phyloP scores from a whole-genome alignment of 2,797 vertebrate genomes.

The Limosa lapponica region DNA sequence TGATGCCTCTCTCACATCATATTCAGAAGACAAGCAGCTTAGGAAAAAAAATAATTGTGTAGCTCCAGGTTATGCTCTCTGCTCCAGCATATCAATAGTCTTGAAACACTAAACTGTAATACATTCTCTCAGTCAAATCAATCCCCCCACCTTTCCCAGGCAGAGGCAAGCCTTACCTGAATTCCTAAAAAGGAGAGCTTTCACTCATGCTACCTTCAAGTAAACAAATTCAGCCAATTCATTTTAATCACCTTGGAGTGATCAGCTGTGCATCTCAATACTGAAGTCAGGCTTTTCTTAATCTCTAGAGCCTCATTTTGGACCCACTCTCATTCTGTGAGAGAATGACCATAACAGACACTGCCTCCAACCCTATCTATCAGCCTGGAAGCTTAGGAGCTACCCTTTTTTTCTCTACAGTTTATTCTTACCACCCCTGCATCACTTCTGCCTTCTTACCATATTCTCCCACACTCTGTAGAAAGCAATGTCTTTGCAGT shows the following conservation, averaged over 20 bases:
- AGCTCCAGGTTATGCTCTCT: neutral
- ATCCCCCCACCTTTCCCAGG: neutral
- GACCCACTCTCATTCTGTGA: neutral
- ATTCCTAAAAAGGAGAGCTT: conserved; percentile 21
- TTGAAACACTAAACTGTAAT: neutral
- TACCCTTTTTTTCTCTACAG: neutral
- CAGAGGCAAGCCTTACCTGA: conserved; percentile 3
- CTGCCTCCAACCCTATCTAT: neutral
- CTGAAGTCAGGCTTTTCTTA: neutral
- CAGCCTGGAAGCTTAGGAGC: neutral
- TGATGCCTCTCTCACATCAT: neutral
- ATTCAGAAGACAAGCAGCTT: neutral
- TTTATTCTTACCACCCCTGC: neutral
- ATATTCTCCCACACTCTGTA: neutral
- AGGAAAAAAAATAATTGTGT: neutral
- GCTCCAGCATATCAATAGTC: neutral
- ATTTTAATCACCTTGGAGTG: conserved; percentile 35
- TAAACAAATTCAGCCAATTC: conserved; percentile 10
- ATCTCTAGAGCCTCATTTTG: neutral
- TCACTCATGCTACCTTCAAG: conserved; percentile 3
- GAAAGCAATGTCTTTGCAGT: neutral
- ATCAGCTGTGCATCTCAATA: neutral
- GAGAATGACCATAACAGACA: neutral
- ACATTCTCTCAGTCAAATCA: conserved; percentile 36
- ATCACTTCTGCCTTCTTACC: neutral